These are phyloP conservation scores for Hipparchia sbordonii DNA, from an alignment of 2,888 invertebrate genomes.

Conservation along the genomic window DNA sequence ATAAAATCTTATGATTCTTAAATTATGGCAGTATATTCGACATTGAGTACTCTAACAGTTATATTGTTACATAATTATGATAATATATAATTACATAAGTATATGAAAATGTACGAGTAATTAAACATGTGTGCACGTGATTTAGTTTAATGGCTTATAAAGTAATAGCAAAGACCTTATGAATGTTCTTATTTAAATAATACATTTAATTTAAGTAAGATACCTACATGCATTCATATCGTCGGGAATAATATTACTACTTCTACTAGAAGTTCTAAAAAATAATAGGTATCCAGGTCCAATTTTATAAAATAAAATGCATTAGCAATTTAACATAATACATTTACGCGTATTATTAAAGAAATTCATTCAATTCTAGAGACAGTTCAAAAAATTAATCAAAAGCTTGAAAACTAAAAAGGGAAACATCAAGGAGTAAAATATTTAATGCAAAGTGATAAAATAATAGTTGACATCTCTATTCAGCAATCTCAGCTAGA, in stretches of 20 bases:
- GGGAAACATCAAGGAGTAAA: no score
- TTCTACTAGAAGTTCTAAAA: not conserved
- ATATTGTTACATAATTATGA: slow-evolving; percentile 11
- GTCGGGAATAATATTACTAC: not conserved
- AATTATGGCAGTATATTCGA: slow-evolving; percentile 38
- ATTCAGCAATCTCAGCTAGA: not conserved
- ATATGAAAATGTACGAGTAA: not conserved
- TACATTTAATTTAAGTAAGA: not conserved
- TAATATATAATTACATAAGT: no score
- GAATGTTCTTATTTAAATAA: not conserved
- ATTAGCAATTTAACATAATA: no score
- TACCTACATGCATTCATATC: not conserved
- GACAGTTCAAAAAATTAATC: no score
- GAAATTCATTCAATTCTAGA: no score
- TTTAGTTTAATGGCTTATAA: not conserved
- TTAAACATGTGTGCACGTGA: not conserved
- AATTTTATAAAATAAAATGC: no score
- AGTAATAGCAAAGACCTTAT: not conserved
- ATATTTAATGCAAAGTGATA: no score
- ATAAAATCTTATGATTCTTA: slow-evolving; percentile 35
- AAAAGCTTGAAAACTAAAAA: no score
- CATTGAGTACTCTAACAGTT: slow-evolving; percentile 21
- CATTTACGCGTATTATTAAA: no score
- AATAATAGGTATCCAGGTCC: not conserved
- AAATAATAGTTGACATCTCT: not conserved